Conservation (phyloP, 1,140 invertebrate genomes). For the Platorchestia sp. region DNA sequence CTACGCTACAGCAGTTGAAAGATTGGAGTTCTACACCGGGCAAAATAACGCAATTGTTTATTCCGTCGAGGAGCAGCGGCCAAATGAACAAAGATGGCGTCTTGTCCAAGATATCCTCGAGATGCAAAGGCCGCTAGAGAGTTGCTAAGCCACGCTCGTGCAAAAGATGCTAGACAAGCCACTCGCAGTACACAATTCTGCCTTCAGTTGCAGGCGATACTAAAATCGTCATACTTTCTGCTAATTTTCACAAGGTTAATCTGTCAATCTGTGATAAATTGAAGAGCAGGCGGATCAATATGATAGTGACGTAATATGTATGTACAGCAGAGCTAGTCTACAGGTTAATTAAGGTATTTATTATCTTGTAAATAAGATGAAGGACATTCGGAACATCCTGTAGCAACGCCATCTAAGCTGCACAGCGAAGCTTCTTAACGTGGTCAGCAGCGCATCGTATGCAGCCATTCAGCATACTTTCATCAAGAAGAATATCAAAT, state of each 20-base stretch:
- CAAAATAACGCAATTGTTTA: not conserved
- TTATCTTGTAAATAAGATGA: slow-evolving; percentile 43
- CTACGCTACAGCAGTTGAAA: not conserved
- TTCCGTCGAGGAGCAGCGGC: not conserved
- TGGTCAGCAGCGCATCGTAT: not conserved
- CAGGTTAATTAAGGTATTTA: slow-evolving; percentile 41
- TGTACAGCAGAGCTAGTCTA: slow-evolving; percentile 37
- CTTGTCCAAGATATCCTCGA: not conserved
- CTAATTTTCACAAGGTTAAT: not conserved
- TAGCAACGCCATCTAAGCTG: not conserved
- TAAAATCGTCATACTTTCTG: not conserved
- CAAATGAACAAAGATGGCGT: not conserved
- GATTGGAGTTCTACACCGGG: not conserved
- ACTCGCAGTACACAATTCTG: not conserved
- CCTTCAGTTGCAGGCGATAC: not conserved
- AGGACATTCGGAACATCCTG: not conserved
- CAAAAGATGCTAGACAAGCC: not conserved
- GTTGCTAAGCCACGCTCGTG: not conserved
- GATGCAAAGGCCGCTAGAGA: not conserved
- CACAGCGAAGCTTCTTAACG: not conserved
- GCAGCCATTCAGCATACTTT: not conserved
- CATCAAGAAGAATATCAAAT: not conserved
- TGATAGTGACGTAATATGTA: not conserved
- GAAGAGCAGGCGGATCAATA: not conserved
- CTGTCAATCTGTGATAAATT: not conserved